Evolutionary conservation across 2,797 vertebrate genomes (phyloP).

Genomic region (Molossus alvarezi): DNA sequence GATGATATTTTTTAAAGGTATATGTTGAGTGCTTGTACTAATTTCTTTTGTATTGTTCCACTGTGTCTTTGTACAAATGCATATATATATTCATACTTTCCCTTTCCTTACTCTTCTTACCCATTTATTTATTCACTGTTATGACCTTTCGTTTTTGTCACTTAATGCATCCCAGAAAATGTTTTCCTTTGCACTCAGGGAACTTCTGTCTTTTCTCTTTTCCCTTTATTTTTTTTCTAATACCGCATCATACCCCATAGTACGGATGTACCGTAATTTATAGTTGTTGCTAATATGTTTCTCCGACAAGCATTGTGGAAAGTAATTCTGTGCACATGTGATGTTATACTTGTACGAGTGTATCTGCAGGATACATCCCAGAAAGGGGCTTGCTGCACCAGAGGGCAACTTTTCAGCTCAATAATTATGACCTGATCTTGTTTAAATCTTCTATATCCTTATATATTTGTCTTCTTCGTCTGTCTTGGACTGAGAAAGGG

Average conservation of each 20-base stretch:
- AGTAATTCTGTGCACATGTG: not conserved
- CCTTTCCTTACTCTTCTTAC: not conserved
- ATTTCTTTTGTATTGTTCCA: not conserved
- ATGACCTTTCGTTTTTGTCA: not conserved
- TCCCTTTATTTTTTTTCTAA: not conserved
- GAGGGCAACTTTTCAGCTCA: not conserved
- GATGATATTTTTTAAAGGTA: not conserved
- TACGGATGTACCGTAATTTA: not conserved
- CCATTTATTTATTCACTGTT: not conserved
- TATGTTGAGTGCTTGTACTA: rapidly evolving
- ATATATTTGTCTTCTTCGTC: not conserved
- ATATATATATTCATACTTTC: rapidly evolving
- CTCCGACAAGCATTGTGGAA: not conserved
- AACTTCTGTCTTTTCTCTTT: not conserved
- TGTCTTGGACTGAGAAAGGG: not conserved
- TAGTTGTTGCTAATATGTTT: not conserved
- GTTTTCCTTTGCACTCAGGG: rapidly evolving
- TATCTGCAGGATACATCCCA: not conserved
- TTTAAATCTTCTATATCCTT: not conserved
- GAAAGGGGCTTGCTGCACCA: not conserved
- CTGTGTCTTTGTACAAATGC: not conserved
- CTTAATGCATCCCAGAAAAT: not conserved
- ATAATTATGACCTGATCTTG: not conserved
- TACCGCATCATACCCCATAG: too few relatives aligned
- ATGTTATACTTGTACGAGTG: not conserved